phyloP scores from a whole-genome alignment of 2,113 vertebrate genomes.

The Sakesphorus luctuosus region DNA sequence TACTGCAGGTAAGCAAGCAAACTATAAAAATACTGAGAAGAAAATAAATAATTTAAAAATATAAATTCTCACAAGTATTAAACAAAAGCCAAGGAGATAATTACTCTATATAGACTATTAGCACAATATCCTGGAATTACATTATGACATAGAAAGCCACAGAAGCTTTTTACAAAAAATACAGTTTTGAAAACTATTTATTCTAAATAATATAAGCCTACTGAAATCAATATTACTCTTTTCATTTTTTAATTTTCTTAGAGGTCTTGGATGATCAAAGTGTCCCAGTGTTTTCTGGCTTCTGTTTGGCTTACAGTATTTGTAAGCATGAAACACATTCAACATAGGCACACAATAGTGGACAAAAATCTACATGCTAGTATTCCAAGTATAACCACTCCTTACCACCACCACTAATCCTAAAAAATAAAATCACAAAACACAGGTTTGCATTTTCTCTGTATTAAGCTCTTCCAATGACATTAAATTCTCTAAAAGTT shows the following conservation, averaged over 20 bases:
- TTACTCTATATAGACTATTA: background rate
- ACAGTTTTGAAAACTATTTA: background rate
- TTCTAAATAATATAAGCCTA: background rate
- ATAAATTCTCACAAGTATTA: background rate
- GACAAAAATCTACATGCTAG: background rate
- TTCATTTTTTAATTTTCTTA: background rate
- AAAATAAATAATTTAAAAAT: background rate
- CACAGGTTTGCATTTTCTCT: background rate
- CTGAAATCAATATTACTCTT: background rate
- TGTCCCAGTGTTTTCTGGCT: background rate
- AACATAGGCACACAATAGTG: background rate
- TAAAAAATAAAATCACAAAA: background rate
- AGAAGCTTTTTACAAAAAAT: background rate
- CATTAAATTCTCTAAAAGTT: background rate
- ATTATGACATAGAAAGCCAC: background rate
- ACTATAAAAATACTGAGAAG: background rate
- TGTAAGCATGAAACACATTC: background rate
- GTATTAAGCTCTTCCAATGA: rapidly evolving
- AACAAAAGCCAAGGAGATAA: background rate
- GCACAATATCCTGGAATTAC: background rate
- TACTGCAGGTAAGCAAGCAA: background rate
- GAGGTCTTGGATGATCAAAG: background rate
- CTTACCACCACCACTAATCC: background rate
- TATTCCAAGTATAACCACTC: background rate
- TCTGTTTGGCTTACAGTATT: background rate